phyloP scores from a whole-genome alignment of 2,797 vertebrate genomes.

The Brachyalestes nurse region DNA sequence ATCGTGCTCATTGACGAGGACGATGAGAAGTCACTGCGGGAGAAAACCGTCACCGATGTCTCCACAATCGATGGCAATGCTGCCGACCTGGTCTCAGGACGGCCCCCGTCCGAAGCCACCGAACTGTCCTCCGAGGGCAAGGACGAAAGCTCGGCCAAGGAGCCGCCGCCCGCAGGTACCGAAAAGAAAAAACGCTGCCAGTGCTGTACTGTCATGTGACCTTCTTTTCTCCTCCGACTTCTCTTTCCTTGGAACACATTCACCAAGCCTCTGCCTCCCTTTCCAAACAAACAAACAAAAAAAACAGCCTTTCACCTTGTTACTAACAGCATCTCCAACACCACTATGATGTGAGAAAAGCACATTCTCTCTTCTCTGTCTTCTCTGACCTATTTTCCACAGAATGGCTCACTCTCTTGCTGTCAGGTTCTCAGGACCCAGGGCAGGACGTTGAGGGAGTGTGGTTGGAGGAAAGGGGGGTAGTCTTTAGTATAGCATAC shows the following conservation, averaged over 20 bases:
- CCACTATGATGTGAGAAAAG: slow-evolving; percentile 86
- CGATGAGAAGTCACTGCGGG: slow-evolving; percentile 91
- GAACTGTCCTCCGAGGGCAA: slow-evolving; percentile 95
- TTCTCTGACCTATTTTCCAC: slow-evolving; percentile 69
- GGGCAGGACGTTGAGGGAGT: slow-evolving; percentile 40
- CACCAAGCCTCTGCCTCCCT: slow-evolving; percentile 75
- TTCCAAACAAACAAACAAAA: slow-evolving; percentile 35
- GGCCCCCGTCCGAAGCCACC: slow-evolving; percentile 87
- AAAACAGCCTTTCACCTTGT: slow-evolving; percentile 71
- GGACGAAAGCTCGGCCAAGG: slow-evolving; percentile 88
- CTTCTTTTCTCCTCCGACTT: slow-evolving; percentile 70
- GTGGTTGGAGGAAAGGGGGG: slow-evolving; percentile 19
- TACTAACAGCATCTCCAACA: slow-evolving; percentile 85
- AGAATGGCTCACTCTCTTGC: slow-evolving; percentile 58
- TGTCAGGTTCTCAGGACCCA: slow-evolving; percentile 39
- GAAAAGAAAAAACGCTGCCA: slow-evolving; percentile 97
- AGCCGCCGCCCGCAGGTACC: slow-evolving; percentile 83
- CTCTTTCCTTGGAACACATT: slow-evolving; percentile 77
- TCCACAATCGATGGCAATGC: slow-evolving; percentile 92
- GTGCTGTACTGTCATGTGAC: slow-evolving; percentile 99
- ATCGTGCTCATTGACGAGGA: slow-evolving; percentile 96
- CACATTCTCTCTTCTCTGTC: slow-evolving; percentile 68
- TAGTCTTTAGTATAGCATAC: slow-evolving; percentile 34
- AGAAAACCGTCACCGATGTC: slow-evolving; percentile 96
- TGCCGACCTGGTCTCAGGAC: slow-evolving; percentile 93